phyloP scores from a whole-genome alignment of 2,797 vertebrate genomes.

The Poliocrania exsul region DNA sequence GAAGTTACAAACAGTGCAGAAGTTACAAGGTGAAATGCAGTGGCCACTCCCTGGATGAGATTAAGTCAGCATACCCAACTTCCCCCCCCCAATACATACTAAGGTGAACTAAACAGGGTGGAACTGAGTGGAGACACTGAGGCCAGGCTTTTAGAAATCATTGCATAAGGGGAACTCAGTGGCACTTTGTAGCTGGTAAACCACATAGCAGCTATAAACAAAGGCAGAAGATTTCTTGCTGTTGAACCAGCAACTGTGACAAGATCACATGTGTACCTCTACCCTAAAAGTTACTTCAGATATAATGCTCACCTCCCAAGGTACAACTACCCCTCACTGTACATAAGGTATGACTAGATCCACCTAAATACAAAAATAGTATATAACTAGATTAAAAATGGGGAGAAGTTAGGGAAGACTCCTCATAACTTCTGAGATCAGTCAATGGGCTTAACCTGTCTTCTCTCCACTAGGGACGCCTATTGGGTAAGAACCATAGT shows the following conservation, averaged over 20 bases:
- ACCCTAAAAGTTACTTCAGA: background rate
- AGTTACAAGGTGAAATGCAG: background rate
- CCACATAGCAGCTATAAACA: background rate
- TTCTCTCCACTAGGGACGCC: background rate
- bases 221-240: background rate
- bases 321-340: accelerated
- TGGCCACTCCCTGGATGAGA: background rate
- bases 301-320: background rate
- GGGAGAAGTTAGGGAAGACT: background rate
- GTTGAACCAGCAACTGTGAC: background rate
- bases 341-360: background rate
- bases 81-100: background rate
- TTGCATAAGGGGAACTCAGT: background rate
- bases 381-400: background rate
- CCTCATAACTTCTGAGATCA: background rate
- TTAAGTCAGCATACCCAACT: background rate
- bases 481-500: background rate
- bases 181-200: background rate
- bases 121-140: background rate
- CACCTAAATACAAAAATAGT: background rate
- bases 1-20: background rate
- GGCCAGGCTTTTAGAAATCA: background rate
- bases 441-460: background rate
- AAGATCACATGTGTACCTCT: background rate
- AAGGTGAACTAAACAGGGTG: background rate